Percentiles rank a stretch among this genome's conserved stretches.
These are phyloP conservation scores for Semotilus atromaculatus DNA, from an alignment of 2,797 vertebrate genomes.

Conservation along the genomic window DNA sequence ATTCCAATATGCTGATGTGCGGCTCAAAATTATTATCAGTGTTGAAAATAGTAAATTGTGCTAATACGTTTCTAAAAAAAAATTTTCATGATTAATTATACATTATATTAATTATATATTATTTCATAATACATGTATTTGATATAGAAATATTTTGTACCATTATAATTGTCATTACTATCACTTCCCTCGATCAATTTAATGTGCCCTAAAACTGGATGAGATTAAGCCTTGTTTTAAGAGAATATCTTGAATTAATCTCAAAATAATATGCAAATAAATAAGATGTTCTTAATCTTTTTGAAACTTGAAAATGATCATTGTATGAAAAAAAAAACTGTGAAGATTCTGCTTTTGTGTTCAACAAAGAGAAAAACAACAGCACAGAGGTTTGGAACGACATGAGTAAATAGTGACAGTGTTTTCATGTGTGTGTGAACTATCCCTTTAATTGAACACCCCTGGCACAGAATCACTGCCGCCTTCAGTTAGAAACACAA, in stretches of 20 bases:
- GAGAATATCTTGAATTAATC: neutral
- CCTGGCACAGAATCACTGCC: conserved; percentile 11
- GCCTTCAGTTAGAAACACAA: conserved; percentile 12
- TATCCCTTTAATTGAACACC: conserved; percentile 28
- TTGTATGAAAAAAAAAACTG: neutral
- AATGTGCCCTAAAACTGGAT: neutral
- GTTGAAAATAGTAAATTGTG: neutral
- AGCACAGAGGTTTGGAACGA: neutral
- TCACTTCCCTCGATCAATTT: neutral
- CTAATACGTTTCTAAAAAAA: neutral
- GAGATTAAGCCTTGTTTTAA: neutral
- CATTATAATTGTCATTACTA: neutral
- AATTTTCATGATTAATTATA: neutral
- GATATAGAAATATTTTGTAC: neutral
- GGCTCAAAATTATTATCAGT: neutral
- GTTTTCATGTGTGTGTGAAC: conserved; percentile 10
- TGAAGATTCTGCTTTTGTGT: neutral
- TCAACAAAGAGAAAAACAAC: neutral
- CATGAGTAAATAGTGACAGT: neutral
- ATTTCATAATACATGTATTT: no score
- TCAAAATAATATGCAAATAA: neutral
- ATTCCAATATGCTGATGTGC: neutral
- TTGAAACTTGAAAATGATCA: neutral
- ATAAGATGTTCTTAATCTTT: neutral
- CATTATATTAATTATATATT: no score